A percentile compares a stretch with the other conserved stretches of the same genome.
phyloP scores from a whole-genome alignment of 2,888 invertebrate genomes.

The Chironomus riparius region DNA sequence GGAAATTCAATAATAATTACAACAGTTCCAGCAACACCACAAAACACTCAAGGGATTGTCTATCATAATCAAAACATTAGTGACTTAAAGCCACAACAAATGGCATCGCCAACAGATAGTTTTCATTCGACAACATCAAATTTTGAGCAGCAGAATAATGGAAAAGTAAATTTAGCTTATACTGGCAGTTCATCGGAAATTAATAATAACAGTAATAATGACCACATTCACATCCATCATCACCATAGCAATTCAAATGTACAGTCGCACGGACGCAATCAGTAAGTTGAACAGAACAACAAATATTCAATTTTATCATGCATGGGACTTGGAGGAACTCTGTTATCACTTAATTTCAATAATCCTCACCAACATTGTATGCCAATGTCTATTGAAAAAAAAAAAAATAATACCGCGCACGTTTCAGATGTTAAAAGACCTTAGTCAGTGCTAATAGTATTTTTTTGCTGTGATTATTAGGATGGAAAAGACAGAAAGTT shows the following conservation, averaged over 20 bases:
- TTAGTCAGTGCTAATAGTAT: no score
- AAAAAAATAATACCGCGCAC: not conserved
- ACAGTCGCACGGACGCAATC: not conserved
- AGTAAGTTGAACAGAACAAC: not conserved
- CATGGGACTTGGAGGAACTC: no score
- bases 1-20: constrained; percentile 1
- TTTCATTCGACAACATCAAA: not conserved
- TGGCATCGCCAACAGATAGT: constrained; percentile 18
- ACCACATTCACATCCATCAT: not conserved
- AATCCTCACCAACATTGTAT: no score
- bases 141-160: not conserved
- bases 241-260: not conserved
- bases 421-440: no score
- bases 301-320: not conserved
- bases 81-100: not conserved
- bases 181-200: not conserved
- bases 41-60: not conserved
- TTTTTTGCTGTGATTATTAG: no score
- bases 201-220: not conserved
- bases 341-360: no score
- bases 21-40: not conserved
- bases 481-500: no score
- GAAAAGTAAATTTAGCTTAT: constrained; percentile 4
- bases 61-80: not conserved
- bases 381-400: no score